Evolutionary conservation across 92 coral and sea anemone species (phyloP), one percentile per base, ranked within the genome.

Genomic region (Heliopora coerulea): DNA sequence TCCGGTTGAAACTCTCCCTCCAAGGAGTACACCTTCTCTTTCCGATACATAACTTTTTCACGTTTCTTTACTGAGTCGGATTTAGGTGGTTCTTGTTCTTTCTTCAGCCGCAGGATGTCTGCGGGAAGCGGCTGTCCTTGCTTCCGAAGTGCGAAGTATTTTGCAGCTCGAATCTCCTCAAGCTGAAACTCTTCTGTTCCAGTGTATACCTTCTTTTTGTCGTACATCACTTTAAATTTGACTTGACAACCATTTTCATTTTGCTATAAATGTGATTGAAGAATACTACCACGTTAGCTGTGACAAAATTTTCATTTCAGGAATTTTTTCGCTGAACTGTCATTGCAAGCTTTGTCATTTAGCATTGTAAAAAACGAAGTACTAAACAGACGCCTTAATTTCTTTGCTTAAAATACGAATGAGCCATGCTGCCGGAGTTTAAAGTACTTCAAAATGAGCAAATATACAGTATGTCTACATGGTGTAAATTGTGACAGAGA

Each of bases 151-250:
- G 92, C 83, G 37, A 83, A 56, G 40, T 85, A 79, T 49, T 91
- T 78, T 0, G 97, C 96, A 33, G 97, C 96, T 1, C 88, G 83
- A 2, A 92, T 81, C 72, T 92, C 93, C 41, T 89, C 97, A 67
- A 92, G 83, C 35, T 96, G 88, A 79, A 89, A 89, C 49, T 92
- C 97, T 31, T 82, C 86, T 26, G 96, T 83, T 48, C 97, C 97
- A 17, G 97, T 85, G 54, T 89, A 92, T 30, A 92, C 86, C 50
- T 92, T 92, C 26, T 86, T 88, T 59, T 92, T 92, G 59, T 96
- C 91, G 65, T 92, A 92, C 92, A 85, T 90, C 2, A 82, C 91
- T 68, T 82, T 87, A 72, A 78, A 68, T 25, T 78, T 85, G 17
- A 64, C 80, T 26, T 76, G 82, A 12, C 59, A 85, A 18, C 75